Conservation (phyloP, 1,140 invertebrate species). For the Pogonomyrmex californicus region DNA sequence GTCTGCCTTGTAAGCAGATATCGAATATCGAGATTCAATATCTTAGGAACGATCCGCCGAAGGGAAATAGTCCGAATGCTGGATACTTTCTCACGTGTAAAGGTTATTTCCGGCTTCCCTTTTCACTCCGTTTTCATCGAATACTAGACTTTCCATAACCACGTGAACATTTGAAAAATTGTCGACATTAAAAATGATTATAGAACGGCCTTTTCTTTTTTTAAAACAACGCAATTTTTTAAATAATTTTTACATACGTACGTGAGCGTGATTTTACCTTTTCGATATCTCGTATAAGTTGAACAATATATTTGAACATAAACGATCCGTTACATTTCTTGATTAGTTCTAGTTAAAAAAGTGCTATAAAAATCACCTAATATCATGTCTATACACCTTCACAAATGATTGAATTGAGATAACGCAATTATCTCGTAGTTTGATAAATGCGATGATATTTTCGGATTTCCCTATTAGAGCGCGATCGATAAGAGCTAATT, state of each 20-base stretch:
- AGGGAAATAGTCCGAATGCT: not conserved
- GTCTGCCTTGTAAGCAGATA: not conserved
- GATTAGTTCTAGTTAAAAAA: not conserved
- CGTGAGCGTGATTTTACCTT: not conserved
- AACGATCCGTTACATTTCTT: not conserved
- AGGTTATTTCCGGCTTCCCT: not conserved
- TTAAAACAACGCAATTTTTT: not conserved
- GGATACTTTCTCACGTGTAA: constrained; percentile 12
- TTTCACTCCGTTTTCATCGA: not conserved
- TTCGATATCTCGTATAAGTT: not conserved
- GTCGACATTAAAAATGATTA: constrained; percentile 13
- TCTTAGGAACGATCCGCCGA: constrained; percentile 13
- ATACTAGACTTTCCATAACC: not conserved
- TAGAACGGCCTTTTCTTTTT: not conserved
- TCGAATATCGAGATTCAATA: constrained; percentile 43
- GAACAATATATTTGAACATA: not conserved
- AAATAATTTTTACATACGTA: not conserved
- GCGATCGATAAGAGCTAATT: constrained; percentile 50
- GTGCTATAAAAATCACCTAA: not conserved
- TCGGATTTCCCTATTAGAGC: constrained; percentile 17
- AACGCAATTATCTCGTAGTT: constrained; percentile 34
- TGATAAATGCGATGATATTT: constrained; percentile 41
- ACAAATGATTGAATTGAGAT: not conserved
- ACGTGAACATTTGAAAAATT: not conserved
- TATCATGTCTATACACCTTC: not conserved